These are phyloP conservation scores for Leptodactylus fallax DNA, from an alignment of 2,797 vertebrate species.

Conservation along the genomic window DNA sequence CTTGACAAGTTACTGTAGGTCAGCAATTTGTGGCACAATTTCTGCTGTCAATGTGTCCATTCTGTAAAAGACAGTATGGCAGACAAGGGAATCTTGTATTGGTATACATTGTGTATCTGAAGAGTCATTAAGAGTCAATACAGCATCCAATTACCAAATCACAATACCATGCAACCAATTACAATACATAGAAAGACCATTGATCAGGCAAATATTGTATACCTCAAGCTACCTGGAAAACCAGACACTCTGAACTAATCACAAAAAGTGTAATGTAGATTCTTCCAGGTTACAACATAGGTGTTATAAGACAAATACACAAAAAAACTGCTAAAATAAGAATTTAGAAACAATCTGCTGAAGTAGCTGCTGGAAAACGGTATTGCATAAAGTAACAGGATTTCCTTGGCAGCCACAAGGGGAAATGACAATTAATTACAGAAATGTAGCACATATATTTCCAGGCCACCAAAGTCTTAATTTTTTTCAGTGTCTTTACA, in stretches of 20 bases:
- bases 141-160: neutral
- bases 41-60: neutral
- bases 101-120: conserved; percentile 3
- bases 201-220: neutral
- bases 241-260: neutral
- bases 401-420: neutral
- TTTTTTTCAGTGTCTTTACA: neutral
- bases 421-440: neutral
- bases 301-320: neutral
- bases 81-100: conserved; percentile 12
- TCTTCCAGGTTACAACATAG: neutral
- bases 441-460: neutral
- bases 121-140: neutral
- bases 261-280: neutral
- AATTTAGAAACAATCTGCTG: no score
- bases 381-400: no score
- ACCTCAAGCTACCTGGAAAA: neutral
- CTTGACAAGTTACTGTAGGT: neutral
- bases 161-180: neutral
- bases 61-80: conserved; percentile 2
- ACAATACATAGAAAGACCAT: neutral
- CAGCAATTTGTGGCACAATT: conserved; percentile 20
- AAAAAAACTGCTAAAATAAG: neutral
- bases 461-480: no score
- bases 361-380: no score